These are phyloP conservation scores for Hipparchia sbordonii DNA, from an alignment of 2,888 invertebrate species.

Conservation along the genomic window DNA sequence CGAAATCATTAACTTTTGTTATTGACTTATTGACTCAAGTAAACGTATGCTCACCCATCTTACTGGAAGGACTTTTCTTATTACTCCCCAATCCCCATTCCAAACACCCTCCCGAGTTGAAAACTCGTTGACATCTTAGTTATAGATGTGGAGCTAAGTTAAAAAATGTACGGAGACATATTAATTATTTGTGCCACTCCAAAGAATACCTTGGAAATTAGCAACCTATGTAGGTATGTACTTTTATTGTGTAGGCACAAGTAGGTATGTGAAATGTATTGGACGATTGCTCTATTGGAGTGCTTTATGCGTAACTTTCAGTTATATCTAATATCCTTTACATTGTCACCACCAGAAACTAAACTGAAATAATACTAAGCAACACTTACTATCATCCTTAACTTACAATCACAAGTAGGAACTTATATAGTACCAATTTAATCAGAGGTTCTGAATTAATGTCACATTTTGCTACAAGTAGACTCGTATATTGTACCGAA, in stretches of 20 bases:
- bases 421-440: conserved; percentile 1
- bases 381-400: background rate
- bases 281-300: too few relatives aligned
- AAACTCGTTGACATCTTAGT: too few relatives aligned
- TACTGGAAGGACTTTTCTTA: background rate
- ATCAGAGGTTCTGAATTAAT: conserved; percentile 9
- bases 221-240: too few relatives aligned
- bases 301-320: background rate
- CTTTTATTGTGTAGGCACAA: too few relatives aligned
- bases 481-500: conserved; percentile 5
- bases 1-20: conserved; percentile 28
- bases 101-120: too few relatives aligned
- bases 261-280: too few relatives aligned
- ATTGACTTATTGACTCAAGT: conserved; percentile 5
- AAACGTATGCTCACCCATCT: conserved; percentile 2
- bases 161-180: too few relatives aligned
- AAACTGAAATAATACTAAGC: background rate
- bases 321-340: background rate
- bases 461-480: conserved; percentile 7
- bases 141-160: too few relatives aligned
- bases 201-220: background rate
- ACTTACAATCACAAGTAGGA: background rate
- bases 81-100: background rate
- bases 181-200: background rate
- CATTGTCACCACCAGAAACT: background rate